Base-by-base conservation (phyloP, 2,888 invertebrate species). In the Brassicogethes aeneus region DNA sequence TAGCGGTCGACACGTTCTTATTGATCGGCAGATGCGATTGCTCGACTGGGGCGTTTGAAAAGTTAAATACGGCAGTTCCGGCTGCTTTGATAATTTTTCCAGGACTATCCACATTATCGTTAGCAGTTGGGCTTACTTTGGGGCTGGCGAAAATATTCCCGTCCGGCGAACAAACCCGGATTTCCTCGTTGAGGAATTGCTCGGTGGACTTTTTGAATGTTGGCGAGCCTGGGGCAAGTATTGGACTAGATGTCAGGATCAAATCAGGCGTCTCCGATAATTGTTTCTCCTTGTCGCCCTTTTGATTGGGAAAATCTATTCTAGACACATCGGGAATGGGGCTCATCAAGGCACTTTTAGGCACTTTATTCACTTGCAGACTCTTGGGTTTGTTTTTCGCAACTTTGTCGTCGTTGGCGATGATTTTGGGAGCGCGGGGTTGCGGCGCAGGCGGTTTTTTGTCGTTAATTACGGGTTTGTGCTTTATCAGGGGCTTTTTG, bases 41-140 rank as follows among this genome's bases (percentile, higher is more conserved):
- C 30, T 53, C 48, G 46, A 56, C 61, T 2, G 57, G 38, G 35
- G 61, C 65, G 17, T 70, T 68, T 39, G 66, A 68, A 58, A 81
- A 80, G 42, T 72, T 71, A 60, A 75, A 83, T 45, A 80, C 76
- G 53, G 80, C 71, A 13, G 78, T 75, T 40, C 73, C 74, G n/a
- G 82, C 80, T 42, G 80, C 81, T 62, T 77, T 79, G 17, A 80
- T 73, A 55, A 83, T 82, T 53, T 79, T 76, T 59, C 80, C 80
- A 37, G 48, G 48, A 34, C 51, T 48, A n/a, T n/a, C n/a, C n/a
- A n/a, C n/a, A n/a, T n/a, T n/a, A n/a, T n/a, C n/a, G n/a, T n/a
- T n/a, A n/a, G n/a, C n/a, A 35, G 53, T 52, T 1, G 52, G 47
- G 3, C 53, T 56, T 13, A 55, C 46, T 8, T 39, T 33, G 12